Percentiles rank a stretch among this genome's conserved stretches.
These are phyloP conservation scores for Xestia rhomboidea DNA, from an alignment of 2,888 invertebrate species.

Conservation along the genomic window DNA sequence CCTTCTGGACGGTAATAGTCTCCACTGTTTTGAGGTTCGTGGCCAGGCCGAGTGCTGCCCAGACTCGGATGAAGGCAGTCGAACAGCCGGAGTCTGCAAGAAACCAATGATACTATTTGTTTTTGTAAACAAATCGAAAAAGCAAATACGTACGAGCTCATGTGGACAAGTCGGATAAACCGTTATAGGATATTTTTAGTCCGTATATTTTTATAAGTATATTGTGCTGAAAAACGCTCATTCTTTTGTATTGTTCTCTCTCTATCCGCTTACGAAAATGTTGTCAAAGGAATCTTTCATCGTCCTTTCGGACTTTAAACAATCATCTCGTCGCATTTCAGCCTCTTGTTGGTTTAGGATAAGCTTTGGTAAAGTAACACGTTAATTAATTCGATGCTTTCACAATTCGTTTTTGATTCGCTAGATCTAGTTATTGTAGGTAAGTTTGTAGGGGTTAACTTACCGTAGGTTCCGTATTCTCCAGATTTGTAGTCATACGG, in stretches of 20 bases:
- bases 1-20: slow-evolving; percentile 91
- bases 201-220: neutral
- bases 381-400: neutral
- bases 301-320: neutral
- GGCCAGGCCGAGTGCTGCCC: slow-evolving; percentile 92
- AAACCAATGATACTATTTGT: neutral
- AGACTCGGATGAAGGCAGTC: slow-evolving; percentile 93
- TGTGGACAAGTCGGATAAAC: neutral
- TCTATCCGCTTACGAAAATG: neutral
- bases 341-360: neutral
- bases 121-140: neutral
- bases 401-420: neutral
- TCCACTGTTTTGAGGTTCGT: slow-evolving; percentile 92
- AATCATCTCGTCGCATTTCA: neutral
- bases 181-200: too few relatives aligned
- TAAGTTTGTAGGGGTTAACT: slow-evolving; percentile 46
- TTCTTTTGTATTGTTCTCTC: neutral
- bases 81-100: slow-evolving; percentile 90
- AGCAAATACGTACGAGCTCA: too few relatives aligned
- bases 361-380: neutral
- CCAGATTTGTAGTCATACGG: slow-evolving; percentile 96
- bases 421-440: neutral
- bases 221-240: too few relatives aligned
- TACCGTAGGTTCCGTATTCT: slow-evolving; percentile 94
- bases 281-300: neutral